Evolutionary conservation across 2,113 vertebrate species (phyloP), one percentile per base, ranked within the genome.

Genomic region (Leucoraja erinaceus): DNA sequence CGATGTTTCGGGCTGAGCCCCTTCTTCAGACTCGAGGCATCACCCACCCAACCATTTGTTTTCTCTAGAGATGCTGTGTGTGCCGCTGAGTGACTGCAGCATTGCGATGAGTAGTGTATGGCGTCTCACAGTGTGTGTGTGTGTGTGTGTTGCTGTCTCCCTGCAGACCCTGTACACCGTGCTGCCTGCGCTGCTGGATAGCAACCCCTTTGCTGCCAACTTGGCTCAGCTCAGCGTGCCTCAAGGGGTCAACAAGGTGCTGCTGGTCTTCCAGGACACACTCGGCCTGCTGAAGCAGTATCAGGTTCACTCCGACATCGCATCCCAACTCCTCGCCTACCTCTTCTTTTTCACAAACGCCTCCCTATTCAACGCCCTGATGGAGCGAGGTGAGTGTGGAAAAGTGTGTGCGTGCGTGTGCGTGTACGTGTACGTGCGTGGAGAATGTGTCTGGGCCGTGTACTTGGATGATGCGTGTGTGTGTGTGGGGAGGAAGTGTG

Each of bases 311-410:
- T 94, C 95, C 0, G 96, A 96, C 59, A 95, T 97, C 81, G 95
- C 95, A 54, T 94, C 95, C 0, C 97, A 97, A 94, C 96, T 97
- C 70, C 94, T 97, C 11, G 95, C 95, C 75, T 97, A 96, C 94
- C 95, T 97, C 91, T 96, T 97, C 95, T 97, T 97, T 94, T 97
- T 97, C 94, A 95, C 96, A 95, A 97, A 96, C 0, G 96, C 97
- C 5, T 97, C 96, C 0, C 96, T 97, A 88, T 96, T 97, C 96
- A 97, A 97, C 94, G 94, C 95, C 0, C 95, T 97, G 76, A 97
- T 97, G 97, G 97, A 97, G 94, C 95, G 95, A 97, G 97, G 97
- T 97, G 95, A 94, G 94, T 7, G 66, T 66, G 12, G 11, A 16
- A 47, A 47, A n/a, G n/a, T n/a, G n/a, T n/a, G n/a, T 18, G 68